Percentiles rank a stretch among this genome's conserved stretches.
phyloP scores from a whole-genome alignment of 2,888 invertebrate species.

The Candidula unifasciata region DNA sequence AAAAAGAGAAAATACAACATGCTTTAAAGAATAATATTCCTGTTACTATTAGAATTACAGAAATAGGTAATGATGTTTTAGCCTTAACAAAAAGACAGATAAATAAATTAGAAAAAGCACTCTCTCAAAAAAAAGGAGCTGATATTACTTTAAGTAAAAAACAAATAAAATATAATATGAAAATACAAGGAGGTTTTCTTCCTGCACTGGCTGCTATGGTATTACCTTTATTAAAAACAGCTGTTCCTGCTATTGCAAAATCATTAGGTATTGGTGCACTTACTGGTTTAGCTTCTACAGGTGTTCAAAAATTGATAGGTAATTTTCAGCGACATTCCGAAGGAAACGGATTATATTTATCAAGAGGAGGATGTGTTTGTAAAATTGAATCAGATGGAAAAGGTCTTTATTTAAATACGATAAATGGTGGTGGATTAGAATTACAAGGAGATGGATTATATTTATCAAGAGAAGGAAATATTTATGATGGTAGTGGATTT shows the following conservation, averaged over 20 bases:
- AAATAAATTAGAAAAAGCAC: too few species aligned
- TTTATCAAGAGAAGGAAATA: constrained; percentile 46
- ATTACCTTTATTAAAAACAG: neutral
- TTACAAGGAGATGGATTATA: constrained; percentile 52
- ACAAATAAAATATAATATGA: too few species aligned
- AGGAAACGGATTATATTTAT: constrained; percentile 51
- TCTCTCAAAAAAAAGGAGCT: too few species aligned
- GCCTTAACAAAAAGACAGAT: too few species aligned
- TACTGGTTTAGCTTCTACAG: constrained; percentile 50
- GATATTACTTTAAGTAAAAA: too few species aligned
- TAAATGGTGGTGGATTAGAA: constrained; percentile 46
- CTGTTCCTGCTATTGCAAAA: constrained; percentile 43
- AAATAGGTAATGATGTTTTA: too few species aligned
- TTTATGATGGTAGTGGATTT: constrained; percentile 49
- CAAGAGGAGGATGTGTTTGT: constrained; percentile 53
- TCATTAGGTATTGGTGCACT: constrained; percentile 50
- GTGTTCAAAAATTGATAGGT: constrained; percentile 44
- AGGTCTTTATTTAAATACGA: constrained; percentile 49
- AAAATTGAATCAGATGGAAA: constrained; percentile 55
- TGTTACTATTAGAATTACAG: too few species aligned
- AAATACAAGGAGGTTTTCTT: constrained; percentile 53
- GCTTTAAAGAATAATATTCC: too few species aligned
- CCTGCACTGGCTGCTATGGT: constrained; percentile 30
- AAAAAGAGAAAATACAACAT: too few species aligned
- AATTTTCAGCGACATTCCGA: too few species aligned